These are phyloP conservation scores for Abramis brama DNA, from an alignment of 2,113 vertebrate genomes.

Conservation along the genomic window DNA sequence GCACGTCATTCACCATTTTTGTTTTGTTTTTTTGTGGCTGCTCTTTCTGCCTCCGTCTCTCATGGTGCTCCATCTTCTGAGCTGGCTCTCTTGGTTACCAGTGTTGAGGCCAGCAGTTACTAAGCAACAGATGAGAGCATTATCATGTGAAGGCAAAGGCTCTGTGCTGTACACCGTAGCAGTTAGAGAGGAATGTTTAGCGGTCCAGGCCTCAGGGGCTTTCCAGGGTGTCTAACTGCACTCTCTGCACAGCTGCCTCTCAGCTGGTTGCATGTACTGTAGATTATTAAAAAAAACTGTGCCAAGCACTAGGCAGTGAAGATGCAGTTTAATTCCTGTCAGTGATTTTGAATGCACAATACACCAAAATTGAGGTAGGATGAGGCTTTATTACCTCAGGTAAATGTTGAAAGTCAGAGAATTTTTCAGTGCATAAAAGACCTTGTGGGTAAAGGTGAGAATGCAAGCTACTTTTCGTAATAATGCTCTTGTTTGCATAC, in stretches of 20 bases:
- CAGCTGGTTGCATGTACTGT: slow-evolving; percentile 14
- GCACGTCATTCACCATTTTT: slow-evolving; percentile 3
- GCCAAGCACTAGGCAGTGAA: neutral
- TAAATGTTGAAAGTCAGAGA: neutral
- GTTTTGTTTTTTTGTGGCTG: slow-evolving; percentile 7
- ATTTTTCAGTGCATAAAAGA: neutral
- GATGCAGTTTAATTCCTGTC: neutral
- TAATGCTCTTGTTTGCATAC: slow-evolving; percentile 21
- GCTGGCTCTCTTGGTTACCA: slow-evolving; percentile 52
- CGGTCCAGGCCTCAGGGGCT: slow-evolving; percentile 33
- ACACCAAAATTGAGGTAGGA: neutral
- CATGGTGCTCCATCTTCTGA: slow-evolving; percentile 41
- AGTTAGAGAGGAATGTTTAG: slow-evolving; percentile 46
- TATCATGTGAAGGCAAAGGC: slow-evolving; percentile 58
- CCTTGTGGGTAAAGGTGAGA: neutral
- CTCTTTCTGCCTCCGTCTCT: slow-evolving; percentile 25
- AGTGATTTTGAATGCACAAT: neutral
- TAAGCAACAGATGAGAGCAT: slow-evolving; percentile 63
- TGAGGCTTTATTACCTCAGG: neutral
- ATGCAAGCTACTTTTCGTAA: neutral
- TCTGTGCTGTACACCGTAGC: slow-evolving; percentile 10
- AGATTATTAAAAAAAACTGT: neutral
- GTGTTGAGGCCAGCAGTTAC: slow-evolving; percentile 62
- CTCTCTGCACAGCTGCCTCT: slow-evolving; percentile 22
- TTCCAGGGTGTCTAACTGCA: slow-evolving; percentile 12